Conservation (phyloP, 2,888 invertebrate genomes). For the Parochlus steinenii region DNA sequence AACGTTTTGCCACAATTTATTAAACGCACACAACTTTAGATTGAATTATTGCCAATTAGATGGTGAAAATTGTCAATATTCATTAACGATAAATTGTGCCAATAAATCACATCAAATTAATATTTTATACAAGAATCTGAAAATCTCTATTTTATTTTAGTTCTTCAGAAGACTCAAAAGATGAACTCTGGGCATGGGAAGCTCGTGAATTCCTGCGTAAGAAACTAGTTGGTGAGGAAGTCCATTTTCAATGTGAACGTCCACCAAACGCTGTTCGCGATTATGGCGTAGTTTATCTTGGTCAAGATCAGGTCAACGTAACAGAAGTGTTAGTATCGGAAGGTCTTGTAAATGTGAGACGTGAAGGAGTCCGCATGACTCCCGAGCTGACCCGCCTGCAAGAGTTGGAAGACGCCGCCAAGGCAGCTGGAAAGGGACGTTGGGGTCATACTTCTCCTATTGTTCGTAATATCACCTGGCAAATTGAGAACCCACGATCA, state of each 20-base stretch:
- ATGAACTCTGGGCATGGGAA: conserved; percentile 96
- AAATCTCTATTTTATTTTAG: conserved; percentile 2
- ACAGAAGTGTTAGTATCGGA: conserved; percentile 80
- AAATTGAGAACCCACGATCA: conserved; percentile 64
- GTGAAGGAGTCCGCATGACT: conserved; percentile 43
- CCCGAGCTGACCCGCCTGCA: conserved; percentile 52
- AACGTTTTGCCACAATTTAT: conserved; percentile 3
- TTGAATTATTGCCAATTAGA: background rate
- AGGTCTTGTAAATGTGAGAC: conserved; percentile 70
- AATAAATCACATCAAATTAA: too few species aligned
- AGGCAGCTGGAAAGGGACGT: conserved; percentile 71
- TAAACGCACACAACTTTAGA: background rate
- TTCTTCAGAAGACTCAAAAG: conserved; percentile 44
- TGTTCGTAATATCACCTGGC: conserved; percentile 77
- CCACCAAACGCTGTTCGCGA: conserved; percentile 68
- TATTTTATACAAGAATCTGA: too few species aligned
- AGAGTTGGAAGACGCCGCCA: conserved; percentile 82
- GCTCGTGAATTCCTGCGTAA: conserved; percentile 88
- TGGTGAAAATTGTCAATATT: too few species aligned
- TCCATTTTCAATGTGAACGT: conserved; percentile 70
- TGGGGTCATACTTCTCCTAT: conserved; percentile 52
- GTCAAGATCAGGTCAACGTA: conserved; percentile 57
- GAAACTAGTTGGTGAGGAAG: conserved; percentile 80
- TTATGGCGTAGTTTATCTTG: conserved; percentile 75
- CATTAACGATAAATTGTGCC: too few species aligned